Evolutionary conservation across 2,113 vertebrate genomes (phyloP), one percentile per base, ranked within the genome.

Genomic region (Euleptes europaea): DNA sequence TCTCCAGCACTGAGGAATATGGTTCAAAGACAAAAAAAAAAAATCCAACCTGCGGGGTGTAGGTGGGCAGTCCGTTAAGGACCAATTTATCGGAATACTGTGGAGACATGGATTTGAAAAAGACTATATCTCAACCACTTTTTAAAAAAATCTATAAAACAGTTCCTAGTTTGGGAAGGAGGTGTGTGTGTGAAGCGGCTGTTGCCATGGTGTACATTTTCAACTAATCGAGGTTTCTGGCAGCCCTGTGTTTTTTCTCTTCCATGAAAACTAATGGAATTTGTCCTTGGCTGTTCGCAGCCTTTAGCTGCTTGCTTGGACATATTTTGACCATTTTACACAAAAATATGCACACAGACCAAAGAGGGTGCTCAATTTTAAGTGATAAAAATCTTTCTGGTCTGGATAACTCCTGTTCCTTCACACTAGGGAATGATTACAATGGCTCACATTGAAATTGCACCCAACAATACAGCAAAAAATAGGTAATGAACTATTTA

Each of bases 231-330:
- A 78, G 60, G n/a, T 35, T 91, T 76, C 84, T 78, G 47, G 42
- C 63, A 87, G 31, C 15, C 15, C 0, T 23, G 83, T 69, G 80
- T 28, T 47, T 67, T n/a, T 69, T 69, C 3, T 76, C 2, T 40
- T 10, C 2, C 14, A 65, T 70, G 44, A 54, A 38, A 66, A 33
- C 65, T 51, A 82, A 66, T 10, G 57, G 35, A 71, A 19, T 51
- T 14, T 78, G 10, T 54, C 83, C 83, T 86, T 1, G 88, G 84
- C 6, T 1, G 47, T 8, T 87, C 9, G 13, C 8, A 71, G 47
- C 9, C 78, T 88, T 42, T 87, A 17, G 72, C 4, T 40, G 54
- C 67, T 87, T 49, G 54, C 86, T 80, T 63, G 86, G 63, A 42
- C n/a, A 78, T 47, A 23, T 73, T 44, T 60, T 78, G 3, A 10